A percentile compares a stretch with the other conserved stretches of the same genome.
Conservation (phyloP, 2,888 invertebrate species). For the Perithous albicinctus region DNA sequence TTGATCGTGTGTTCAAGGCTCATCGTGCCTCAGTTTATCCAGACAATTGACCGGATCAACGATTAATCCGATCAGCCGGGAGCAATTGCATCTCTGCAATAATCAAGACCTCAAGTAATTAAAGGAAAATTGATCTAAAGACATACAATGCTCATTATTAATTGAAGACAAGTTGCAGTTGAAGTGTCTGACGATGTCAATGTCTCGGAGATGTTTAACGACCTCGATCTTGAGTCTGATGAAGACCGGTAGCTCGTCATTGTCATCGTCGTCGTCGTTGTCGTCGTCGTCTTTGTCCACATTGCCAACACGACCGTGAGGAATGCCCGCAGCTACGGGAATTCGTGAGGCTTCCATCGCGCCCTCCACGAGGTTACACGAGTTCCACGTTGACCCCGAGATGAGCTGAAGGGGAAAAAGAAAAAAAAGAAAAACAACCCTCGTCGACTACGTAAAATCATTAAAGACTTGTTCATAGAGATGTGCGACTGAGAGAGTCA, state of each 20-base stretch:
- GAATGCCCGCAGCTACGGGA: constrained; percentile 53
- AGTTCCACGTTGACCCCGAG: constrained; percentile 59
- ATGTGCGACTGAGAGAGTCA: not conserved
- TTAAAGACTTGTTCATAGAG: not conserved
- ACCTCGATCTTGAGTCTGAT: constrained; percentile 71
- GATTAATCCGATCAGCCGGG: constrained; percentile 56
- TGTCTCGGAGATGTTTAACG: constrained; percentile 45
- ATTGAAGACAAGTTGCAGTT: not conserved
- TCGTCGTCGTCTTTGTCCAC: constrained; percentile 35
- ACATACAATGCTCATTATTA: not conserved
- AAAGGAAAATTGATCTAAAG: not conserved
- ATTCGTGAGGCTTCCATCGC: constrained; percentile 65
- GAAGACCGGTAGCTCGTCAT: constrained; percentile 55
- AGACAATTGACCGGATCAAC: constrained; percentile 46
- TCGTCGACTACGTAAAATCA: not conserved
- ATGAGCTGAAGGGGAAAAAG: constrained; percentile 8
- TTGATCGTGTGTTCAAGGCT: constrained; percentile 47
- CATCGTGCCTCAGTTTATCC: constrained; percentile 41
- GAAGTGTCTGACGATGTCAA: constrained; percentile 34
- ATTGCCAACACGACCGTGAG: constrained; percentile 63
- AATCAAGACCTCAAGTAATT: constrained; percentile 18
- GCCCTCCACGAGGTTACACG: constrained; percentile 63
- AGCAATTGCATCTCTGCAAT: constrained; percentile 20
- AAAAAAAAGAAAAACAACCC: not conserved
- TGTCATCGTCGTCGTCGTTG: too few species aligned